Evolutionary conservation across 2,888 invertebrate genomes (phyloP).

Genomic region (Pantelozetes paolii): DNA sequence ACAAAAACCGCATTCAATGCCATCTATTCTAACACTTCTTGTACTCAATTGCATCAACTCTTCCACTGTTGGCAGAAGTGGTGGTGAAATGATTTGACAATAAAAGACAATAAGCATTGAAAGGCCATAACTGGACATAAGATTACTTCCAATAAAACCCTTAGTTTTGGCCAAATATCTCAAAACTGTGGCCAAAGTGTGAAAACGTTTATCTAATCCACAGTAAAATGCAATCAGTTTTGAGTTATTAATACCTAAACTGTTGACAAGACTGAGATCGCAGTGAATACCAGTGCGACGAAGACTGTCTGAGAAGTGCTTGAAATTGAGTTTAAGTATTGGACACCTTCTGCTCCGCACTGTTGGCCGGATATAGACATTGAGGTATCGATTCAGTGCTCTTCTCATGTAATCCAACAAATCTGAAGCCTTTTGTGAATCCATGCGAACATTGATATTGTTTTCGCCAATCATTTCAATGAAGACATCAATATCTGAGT

Average conservation of each 20-base stretch:
- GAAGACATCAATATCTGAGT: conserved; percentile 38
- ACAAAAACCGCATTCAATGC: background rate
- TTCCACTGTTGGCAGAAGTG: conserved; percentile 42
- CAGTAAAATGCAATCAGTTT: conserved; percentile 39
- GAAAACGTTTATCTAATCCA: conserved; percentile 40
- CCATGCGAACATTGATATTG: background rate
- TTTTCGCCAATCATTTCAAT: background rate
- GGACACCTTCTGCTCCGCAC: conserved; percentile 1
- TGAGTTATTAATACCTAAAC: conserved; percentile 42
- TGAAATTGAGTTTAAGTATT: background rate
- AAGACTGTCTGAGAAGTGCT: background rate
- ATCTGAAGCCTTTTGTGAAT: background rate
- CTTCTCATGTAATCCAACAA: background rate
- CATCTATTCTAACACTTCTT: background rate
- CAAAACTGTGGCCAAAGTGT: conserved; percentile 38
- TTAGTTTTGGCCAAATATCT: conserved; percentile 45
- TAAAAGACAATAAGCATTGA: conserved; percentile 42
- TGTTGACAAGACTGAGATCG: background rate
- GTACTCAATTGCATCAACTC: conserved; percentile 21
- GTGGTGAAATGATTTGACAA: conserved; percentile 40
- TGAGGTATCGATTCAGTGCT: background rate
- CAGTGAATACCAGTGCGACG: background rate
- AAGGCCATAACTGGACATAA: conserved; percentile 44
- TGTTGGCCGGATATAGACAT: background rate
- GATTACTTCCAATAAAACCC: conserved; percentile 44